Conservation (phyloP, 2,797 vertebrate species). For the Monodelphis domestica region DNA sequence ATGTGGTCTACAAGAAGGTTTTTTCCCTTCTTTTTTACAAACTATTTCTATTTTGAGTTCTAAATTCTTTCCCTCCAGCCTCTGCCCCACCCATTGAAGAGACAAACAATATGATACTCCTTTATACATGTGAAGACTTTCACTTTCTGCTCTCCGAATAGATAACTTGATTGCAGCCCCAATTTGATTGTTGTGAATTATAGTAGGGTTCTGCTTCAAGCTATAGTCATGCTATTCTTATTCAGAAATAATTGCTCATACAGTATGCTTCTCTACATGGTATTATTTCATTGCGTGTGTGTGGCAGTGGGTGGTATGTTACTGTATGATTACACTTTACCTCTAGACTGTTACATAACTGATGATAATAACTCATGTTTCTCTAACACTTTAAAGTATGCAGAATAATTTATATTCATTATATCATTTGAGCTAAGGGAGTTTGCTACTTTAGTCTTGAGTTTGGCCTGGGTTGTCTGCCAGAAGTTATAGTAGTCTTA, state of each 20-base stretch:
- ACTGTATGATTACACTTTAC: background rate
- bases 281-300: background rate
- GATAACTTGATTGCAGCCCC: background rate
- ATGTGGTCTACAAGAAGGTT: background rate
- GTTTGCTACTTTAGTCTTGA: conserved; percentile 4
- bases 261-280: background rate
- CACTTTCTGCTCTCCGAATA: background rate
- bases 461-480: conserved; percentile 28
- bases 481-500: conserved; percentile 50
- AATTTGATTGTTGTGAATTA: background rate
- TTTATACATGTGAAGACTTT: background rate
- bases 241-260: background rate
- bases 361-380: background rate
- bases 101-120: background rate
- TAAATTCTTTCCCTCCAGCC: background rate
- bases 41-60: background rate
- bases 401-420: background rate
- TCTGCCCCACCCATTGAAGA: background rate
- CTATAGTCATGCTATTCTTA: background rate
- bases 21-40: background rate
- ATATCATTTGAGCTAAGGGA: background rate
- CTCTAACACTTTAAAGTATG: background rate
- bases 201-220: background rate
- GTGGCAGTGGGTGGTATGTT: background rate
- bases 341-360: background rate